phyloP scores from a whole-genome alignment of 1,140 invertebrate genomes.

The Phymorhynchus buccinoides region DNA sequence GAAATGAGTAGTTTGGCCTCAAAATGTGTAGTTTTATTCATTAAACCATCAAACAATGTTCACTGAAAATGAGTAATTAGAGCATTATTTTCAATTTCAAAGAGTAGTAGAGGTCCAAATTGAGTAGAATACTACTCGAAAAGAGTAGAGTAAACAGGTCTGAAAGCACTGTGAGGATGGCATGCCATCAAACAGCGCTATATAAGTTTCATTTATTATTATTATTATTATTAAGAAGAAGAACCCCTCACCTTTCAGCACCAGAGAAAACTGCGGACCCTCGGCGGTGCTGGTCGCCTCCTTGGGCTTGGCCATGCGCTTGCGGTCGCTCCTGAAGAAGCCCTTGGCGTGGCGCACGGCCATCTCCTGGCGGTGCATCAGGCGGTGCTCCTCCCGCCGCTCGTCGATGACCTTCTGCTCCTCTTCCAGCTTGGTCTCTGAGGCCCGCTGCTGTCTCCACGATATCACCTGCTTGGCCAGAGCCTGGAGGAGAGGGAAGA shows the following conservation, averaged over 20 bases:
- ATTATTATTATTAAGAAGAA: too few species aligned
- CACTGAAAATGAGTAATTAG: too few species aligned
- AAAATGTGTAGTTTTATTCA: too few species aligned
- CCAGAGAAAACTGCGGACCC: constrained; percentile 56
- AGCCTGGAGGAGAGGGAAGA: constrained; percentile 66
- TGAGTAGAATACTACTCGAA: too few species aligned
- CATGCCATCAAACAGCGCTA: too few species aligned
- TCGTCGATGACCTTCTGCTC: constrained; percentile 79
- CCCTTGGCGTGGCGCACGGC: constrained; percentile 79
- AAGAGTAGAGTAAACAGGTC: too few species aligned
- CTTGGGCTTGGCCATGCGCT: constrained; percentile 44
- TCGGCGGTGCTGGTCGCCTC: constrained; percentile 42
- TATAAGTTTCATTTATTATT: too few species aligned
- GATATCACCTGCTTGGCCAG: constrained; percentile 46
- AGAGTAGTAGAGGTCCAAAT: too few species aligned
- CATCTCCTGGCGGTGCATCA: constrained; percentile 80
- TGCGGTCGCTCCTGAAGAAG: constrained; percentile 38
- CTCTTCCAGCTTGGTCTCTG: constrained; percentile 79
- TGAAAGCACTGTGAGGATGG: too few species aligned
- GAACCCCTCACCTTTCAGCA: constrained; percentile 62
- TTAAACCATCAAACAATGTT: too few species aligned
- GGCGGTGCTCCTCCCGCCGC: constrained; percentile 81
- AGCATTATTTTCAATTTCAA: too few species aligned
- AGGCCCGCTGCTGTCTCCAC: constrained; percentile 76
- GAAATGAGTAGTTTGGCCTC: too few species aligned